A percentile compares a stretch with the other conserved stretches of the same genome.
These are phyloP conservation scores for Stenchaetothrips biformis DNA, from an alignment of 2,888 invertebrate genomes.

Conservation along the genomic window DNA sequence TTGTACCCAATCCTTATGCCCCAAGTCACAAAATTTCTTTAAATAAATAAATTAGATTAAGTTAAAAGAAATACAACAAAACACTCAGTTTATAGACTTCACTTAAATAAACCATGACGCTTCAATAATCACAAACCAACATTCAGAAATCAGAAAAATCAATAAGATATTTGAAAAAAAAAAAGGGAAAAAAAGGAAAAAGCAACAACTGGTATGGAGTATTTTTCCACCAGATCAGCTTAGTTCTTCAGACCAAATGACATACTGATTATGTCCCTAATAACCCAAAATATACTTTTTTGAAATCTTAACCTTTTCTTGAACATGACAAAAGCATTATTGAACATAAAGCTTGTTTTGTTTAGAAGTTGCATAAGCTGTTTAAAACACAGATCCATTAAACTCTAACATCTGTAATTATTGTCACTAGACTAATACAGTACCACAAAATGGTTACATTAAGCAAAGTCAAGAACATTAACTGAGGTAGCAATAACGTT, in stretches of 20 bases:
- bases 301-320: not conserved
- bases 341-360: not conserved
- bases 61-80: not conserved
- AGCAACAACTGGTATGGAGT: not conserved
- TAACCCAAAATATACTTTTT: not conserved
- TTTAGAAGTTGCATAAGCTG: not conserved
- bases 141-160: not conserved
- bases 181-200: not conserved
- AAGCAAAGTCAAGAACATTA: not conserved
- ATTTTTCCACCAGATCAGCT: too few species aligned
- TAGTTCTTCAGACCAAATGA: too few species aligned
- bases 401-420: not conserved
- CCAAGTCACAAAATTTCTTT: conserved; percentile 4
- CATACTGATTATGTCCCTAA: not conserved
- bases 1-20: conserved; percentile 9
- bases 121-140: not conserved
- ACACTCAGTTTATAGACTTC: not conserved
- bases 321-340: not conserved
- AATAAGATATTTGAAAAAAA: not conserved
- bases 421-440: not conserved
- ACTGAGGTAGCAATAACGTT: not conserved
- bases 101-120: too few species aligned
- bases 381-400: not conserved
- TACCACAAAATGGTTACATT: not conserved
- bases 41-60: not conserved